phyloP scores from a whole-genome alignment of 2,888 invertebrate genomes.

The Heliothis peltigera region DNA sequence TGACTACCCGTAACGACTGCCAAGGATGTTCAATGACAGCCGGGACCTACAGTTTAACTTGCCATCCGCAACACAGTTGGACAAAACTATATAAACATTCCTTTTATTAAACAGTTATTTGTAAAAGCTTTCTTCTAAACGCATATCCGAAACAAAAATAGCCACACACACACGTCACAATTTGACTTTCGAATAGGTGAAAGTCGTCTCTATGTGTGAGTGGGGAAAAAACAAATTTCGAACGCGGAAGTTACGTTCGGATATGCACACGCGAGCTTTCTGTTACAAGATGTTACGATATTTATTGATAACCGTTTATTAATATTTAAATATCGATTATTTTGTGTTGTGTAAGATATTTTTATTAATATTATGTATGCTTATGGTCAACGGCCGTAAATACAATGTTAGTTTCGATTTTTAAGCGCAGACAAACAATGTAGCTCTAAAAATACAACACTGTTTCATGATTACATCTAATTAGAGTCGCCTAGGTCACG shows the following conservation, averaged over 20 bases:
- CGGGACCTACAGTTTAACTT: no score
- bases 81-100: constrained; percentile 10
- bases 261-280: constrained; percentile 69
- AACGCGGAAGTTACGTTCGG: constrained; percentile 72
- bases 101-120: constrained; percentile 51
- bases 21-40: no score
- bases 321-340: constrained; percentile 37
- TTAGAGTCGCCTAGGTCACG: constrained; percentile 48
- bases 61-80: no score
- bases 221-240: constrained; percentile 67
- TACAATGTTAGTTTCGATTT: background rate
- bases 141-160: constrained; percentile 60
- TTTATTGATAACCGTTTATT: constrained; percentile 60
- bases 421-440: constrained; percentile 3
- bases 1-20: no score
- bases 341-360: constrained; percentile 44
- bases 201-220: constrained; percentile 68
- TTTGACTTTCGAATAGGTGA: constrained; percentile 73
- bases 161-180: constrained; percentile 59
- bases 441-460: constrained; percentile 23
- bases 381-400: background rate
- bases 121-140: constrained; percentile 64
- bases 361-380: constrained; percentile 26
- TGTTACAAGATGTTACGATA: constrained; percentile 63
- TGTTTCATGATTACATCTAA: constrained; percentile 8